Base-by-base conservation (phyloP, 1,140 invertebrate species). In the Halesus radiatus region DNA sequence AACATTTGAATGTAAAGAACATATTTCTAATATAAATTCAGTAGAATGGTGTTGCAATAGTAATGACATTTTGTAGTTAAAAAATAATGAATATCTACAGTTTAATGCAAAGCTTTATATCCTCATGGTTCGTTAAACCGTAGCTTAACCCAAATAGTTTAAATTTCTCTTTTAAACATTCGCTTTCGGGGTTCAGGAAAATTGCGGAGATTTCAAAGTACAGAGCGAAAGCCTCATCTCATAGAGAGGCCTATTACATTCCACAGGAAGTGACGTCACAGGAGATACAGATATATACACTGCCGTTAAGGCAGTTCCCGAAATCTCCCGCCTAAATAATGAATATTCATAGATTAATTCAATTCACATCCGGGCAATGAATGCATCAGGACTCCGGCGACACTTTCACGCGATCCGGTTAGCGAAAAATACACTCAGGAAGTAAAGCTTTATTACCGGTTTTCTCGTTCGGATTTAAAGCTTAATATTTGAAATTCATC, bases 331-430 rank as follows among this genome's bases (percentile, higher is more conserved):
- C 58, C 50, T n/a, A 78, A 81, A 78, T 81, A 78, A 81, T 81
- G 80, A 76, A 81, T 81, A 81, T 81, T 81, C 80, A 74, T 78
- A 75, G 10, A 54, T 53, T 81, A 81, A 81, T 81, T 81, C 76
- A 81, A 81, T 81, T 81, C 73, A 70, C 73, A 74, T 60, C 68
- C 29, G 54, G 53, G 15, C 60, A 20, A 37, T 22, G 73, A 68
- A 54, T 53, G 75, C 50, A 64, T 64, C 26, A 32, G 1, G 26
- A 15, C 26, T 64, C 26, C 22, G 16, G 62, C 62, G 22, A 23
- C 62, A 29, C 23, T 60, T 60, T 23, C 56, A 22, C 56, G 7
- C 3, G 23, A 60, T 60, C 56, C 56, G 56, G 56, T 20, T 60
- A 60, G 18, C 1, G 18, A 20, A 23, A 60, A 60, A 60, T 18